Conservation (phyloP, 2,113 vertebrate species). For the Nothocercus julius region DNA sequence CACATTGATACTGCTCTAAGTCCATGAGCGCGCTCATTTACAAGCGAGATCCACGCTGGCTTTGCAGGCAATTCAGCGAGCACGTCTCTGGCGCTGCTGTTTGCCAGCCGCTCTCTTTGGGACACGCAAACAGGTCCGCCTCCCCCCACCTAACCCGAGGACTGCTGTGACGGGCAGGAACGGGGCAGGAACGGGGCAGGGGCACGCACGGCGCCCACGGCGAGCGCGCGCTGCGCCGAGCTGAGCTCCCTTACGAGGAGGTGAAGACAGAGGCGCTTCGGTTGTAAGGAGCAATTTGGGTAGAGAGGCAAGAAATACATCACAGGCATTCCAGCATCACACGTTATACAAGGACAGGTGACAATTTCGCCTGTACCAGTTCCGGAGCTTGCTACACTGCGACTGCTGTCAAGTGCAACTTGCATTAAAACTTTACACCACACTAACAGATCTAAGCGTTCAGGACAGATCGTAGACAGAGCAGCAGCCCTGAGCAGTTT, state of each 20-base stretch:
- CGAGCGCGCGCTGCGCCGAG: not conserved
- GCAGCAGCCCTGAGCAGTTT: not conserved
- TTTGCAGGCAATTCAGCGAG: not conserved
- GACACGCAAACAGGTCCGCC: not conserved
- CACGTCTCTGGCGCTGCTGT: not conserved
- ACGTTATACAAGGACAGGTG: not conserved
- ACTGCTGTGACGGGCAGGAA: accelerated
- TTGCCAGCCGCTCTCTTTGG: not conserved
- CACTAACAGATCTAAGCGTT: not conserved
- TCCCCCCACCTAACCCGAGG: not conserved
- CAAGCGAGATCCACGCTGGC: not conserved
- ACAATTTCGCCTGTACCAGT: not conserved
- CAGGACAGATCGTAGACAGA: not conserved
- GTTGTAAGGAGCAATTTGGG: not conserved
- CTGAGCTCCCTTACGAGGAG: not conserved
- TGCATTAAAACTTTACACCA: not conserved
- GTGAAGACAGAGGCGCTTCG: not conserved
- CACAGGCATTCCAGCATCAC: not conserved
- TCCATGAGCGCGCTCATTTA: accelerated
- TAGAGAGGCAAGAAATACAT: not conserved
- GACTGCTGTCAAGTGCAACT: not conserved
- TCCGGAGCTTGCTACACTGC: not conserved
- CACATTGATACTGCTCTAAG: not conserved
- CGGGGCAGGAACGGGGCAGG: accelerated
- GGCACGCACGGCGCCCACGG: accelerated